Evolutionary conservation across 1,140 invertebrate species (phyloP).

Genomic region (Mylabris phalerata): DNA sequence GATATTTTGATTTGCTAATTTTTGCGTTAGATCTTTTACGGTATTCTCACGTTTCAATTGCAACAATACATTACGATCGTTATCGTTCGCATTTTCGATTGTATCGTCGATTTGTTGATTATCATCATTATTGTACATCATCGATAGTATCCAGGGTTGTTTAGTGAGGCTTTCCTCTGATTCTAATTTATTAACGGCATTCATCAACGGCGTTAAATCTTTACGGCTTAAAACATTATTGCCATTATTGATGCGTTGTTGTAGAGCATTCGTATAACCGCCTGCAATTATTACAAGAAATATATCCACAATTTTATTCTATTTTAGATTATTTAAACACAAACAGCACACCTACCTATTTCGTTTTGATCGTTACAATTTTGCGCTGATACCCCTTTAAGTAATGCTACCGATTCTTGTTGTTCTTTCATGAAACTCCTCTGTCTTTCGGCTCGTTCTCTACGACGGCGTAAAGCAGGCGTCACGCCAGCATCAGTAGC

Average conservation of each 20-base stretch:
- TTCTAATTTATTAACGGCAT: constrained; percentile 52
- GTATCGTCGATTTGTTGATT: constrained; percentile 47
- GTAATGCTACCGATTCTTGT: constrained; percentile 53
- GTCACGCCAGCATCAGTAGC: constrained; percentile 61
- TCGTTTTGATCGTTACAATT: constrained; percentile 45
- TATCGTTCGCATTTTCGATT: constrained; percentile 49
- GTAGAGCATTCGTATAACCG: constrained; percentile 50
- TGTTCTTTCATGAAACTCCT: constrained; percentile 73
- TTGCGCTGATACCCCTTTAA: constrained; percentile 37
- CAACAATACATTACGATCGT: constrained; percentile 52
- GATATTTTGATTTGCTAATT: constrained; percentile 62
- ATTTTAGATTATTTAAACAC: not conserved
- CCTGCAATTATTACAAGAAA: constrained; percentile 36
- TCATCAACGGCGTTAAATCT: constrained; percentile 51
- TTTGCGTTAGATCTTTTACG: constrained; percentile 80
- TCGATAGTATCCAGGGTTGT: constrained; percentile 53
- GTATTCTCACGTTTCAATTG: constrained; percentile 68
- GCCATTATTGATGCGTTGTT: constrained; percentile 50
- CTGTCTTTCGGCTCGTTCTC: constrained; percentile 73
- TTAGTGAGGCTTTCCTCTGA: constrained; percentile 48
- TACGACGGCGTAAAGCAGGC: constrained; percentile 61
- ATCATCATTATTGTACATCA: constrained; percentile 46
- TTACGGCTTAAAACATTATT: constrained; percentile 47
- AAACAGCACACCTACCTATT: constrained; percentile 34
- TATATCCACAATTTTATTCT: not conserved